Base-by-base conservation (phyloP, 2,797 vertebrate genomes). In the Xenops minutus region DNA sequence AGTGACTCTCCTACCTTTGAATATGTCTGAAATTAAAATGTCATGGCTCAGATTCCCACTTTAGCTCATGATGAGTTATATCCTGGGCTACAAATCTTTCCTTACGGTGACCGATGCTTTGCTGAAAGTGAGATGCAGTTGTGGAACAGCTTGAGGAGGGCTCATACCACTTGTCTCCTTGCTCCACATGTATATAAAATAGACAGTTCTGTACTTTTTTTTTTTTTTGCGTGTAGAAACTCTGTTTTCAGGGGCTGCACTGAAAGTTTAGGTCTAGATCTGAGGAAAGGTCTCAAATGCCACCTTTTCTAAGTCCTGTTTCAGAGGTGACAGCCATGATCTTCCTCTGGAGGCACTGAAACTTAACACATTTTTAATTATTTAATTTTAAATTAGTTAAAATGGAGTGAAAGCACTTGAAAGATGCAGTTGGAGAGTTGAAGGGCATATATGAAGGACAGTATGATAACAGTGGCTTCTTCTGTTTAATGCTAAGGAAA, bases 1-100 rank as follows among this genome's bases (percentile, higher is more conserved):
- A 68, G 83, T 14, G 85, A 63, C 92, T 91, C 80, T 93, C 58
- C 88, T 92, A 46, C 93, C 94, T 95, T 81, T 7, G 71, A 19
- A 23, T 37, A 2, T 19, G 83, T 29, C 94, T 85, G 90, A 85
- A 92, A 93, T 76, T 2, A 37, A 94, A 95, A 94, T 89, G 77
- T 49, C 88, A 87, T 2, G 55, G 90, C 93, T 93, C 92, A 26
- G 11, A 82, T 95, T 86, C 90, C 74, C 39, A 12, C 85, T 86
- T 81, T 3, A 88, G 88, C 93, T 95, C 71, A 2, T 4, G 55
- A 63, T 89, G 88, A 92, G 79, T 94, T 95, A 46, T 23, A 79
- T 32, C 93, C 88, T 59, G 93, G 27, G 51, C 85, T 76, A 7
- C 76, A 86, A 84, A 93, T 52, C 76, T 51, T 72, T 6, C 78